Evolutionary conservation across 2,113 vertebrate genomes (phyloP), one percentile per base, ranked within the genome.

Genomic region (Mola mola): DNA sequence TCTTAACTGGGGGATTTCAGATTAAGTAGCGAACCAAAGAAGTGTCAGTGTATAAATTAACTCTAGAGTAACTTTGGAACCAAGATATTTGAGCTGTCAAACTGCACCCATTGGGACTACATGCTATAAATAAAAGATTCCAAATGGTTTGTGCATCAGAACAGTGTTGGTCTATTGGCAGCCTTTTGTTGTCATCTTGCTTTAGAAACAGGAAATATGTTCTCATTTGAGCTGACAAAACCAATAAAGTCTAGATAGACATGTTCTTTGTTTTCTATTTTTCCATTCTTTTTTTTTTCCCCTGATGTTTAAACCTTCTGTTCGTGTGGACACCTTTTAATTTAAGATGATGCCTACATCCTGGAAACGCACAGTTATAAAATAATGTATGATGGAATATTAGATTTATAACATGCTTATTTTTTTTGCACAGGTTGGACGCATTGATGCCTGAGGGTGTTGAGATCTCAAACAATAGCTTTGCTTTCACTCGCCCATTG

Each of bases 391-490:
- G 9, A 9, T 29, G 9, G 9, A 2, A 29, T 7, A 29, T 29
- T 29, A 7, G 9, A 29, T 5, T 29, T 29, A 29, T 29, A 7
- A 5, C 6, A 29, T 29, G 1, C 28, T 5, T 76, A 37, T 60
- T 5, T 5, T 71, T 58, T 59, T 51, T 74, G 72, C 85, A 36
- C 82, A 99, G 96, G 78, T 88, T 94, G 89, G 95, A 96, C 78
- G 93, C 92, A 38, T 80, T 85, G 1, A 95, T 96, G 94, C 96
- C 95, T 21, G 92, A 94, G 22, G 95, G 95, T 13, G 88, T 96
- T 59, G 67, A 92, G 10, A 85, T 92, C 75, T 88, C 90, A 68
- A 96, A 97, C 84, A 93, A 91, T 56, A 96, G 90, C 74, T 89
- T 99, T 44, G 84, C 93, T 68, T 98, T 99, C 90, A 92, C 79